A percentile compares a stretch with the other conserved stretches of the same genome.
Evolutionary conservation across 2,113 vertebrate genomes (phyloP).

Genomic region (Heterochromis multidens): DNA sequence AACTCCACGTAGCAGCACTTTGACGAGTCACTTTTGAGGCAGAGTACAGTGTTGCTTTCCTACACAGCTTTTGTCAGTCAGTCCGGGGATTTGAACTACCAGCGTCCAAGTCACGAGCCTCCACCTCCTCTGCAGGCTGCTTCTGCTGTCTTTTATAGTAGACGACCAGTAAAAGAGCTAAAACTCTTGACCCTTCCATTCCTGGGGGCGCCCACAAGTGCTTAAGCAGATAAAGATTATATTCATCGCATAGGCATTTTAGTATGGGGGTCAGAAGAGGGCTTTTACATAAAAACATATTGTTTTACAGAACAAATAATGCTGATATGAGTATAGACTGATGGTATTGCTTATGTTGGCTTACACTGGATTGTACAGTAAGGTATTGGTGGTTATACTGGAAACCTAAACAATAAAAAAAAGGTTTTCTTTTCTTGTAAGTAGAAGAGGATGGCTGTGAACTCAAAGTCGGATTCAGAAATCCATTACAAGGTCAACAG

Average conservation of each 20-base stretch:
- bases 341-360: not conserved
- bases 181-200: constrained; percentile 45
- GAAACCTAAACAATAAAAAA: not conserved
- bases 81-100: constrained; percentile 41
- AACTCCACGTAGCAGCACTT: constrained; percentile 7
- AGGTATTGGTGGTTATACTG: not conserved
- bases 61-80: constrained; percentile 21
- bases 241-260: constrained; percentile 45
- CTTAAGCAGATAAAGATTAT: constrained; percentile 59
- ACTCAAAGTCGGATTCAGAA: not conserved
- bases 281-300: constrained; percentile 52
- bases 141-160: constrained; percentile 23
- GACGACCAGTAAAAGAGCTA: constrained; percentile 32
- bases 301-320: constrained; percentile 22
- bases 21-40: constrained; percentile 35
- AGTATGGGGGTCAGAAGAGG: constrained; percentile 20
- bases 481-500: constrained; percentile 10
- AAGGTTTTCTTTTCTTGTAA: not conserved
- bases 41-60: constrained; percentile 19
- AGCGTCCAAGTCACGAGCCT: constrained; percentile 41
- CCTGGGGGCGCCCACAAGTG: constrained; percentile 41
- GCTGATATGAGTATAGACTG: not conserved
- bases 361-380: not conserved
- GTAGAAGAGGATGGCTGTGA: not conserved
- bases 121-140: constrained; percentile 35